Conservation (phyloP, 2,888 invertebrate species). For the Meandrusa payeni region DNA sequence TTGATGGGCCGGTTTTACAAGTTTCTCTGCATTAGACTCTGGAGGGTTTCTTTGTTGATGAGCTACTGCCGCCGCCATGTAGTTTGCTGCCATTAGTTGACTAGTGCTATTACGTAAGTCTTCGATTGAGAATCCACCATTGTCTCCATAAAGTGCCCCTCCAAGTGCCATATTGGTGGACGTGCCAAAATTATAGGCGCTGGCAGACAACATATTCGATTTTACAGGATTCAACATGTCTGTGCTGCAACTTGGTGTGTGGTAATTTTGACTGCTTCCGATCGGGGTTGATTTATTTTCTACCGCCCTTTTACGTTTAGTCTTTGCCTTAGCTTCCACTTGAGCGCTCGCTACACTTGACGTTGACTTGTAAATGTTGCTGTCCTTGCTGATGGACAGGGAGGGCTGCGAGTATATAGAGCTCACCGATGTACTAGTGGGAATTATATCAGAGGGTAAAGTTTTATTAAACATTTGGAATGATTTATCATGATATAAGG, state of each 20-base stretch:
- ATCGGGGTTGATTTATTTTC: constrained; percentile 51
- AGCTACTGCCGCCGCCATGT: constrained; percentile 73
- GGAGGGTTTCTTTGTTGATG: constrained; percentile 62
- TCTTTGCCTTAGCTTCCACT: constrained; percentile 54
- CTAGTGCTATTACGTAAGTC: constrained; percentile 83
- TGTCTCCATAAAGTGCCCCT: constrained; percentile 81
- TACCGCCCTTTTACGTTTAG: constrained; percentile 59
- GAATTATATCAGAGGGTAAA: constrained; percentile 58
- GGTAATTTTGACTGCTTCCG: constrained; percentile 63
- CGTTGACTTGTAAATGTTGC: constrained; percentile 53
- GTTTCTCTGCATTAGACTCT: constrained; percentile 58
- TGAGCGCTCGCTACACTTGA: constrained; percentile 41
- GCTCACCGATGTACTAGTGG: constrained; percentile 49
- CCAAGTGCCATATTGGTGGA: constrained; percentile 81
- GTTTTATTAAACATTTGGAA: constrained; percentile 81
- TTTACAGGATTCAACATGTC: constrained; percentile 66
- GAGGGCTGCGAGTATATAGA: constrained; percentile 64
- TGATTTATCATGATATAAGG: constrained; percentile 80
- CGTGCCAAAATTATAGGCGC: constrained; percentile 92
- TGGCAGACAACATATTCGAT: constrained; percentile 86
- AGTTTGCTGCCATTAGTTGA: constrained; percentile 80
- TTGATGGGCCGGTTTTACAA: constrained; percentile 73
- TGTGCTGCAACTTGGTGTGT: constrained; percentile 82
- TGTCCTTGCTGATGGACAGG: constrained; percentile 56
- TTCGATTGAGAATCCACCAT: constrained; percentile 84